Evolutionary conservation across 2,797 vertebrate species (phyloP), one percentile per base, ranked within the genome.

Genomic region (Antrozous pallidus): DNA sequence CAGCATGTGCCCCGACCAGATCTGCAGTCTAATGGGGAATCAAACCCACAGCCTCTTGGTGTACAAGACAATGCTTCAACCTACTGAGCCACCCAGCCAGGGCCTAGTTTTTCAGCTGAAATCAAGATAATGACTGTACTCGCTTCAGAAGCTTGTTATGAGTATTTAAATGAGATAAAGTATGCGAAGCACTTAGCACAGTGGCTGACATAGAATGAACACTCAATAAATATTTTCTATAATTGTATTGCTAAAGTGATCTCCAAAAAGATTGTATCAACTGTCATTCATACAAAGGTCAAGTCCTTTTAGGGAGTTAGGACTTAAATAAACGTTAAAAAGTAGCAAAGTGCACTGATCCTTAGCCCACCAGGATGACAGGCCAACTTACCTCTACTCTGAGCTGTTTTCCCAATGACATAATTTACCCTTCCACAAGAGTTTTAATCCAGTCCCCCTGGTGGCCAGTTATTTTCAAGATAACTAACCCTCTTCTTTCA

Each of bases 381-480:
- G 17, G n/a, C 26, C 88, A 45, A 6, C 5, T 86, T 69, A 58
- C 16, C 28, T 58, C 71, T 11, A 2, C 36, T 16, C 8, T 6
- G 31, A 84, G 67, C 58, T 51, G 2, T 67, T 74, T 87, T 77
- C 38, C 77, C 26, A 17, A 8, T 16, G 38, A 80, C 38, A 31
- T 33, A 67, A 36, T 24, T 42, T 20, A 4, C 51, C 18, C 47
- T 67, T 75, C 40, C 0, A 0, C 36, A 58, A 56, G 22, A 4
- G 5, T n/a, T 63, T 86, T 78, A 67, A 77, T 31, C n/a, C 65
- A 1, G 4, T 67, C 85, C 81, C 86, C n/a, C 92, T 93, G 67
- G 91, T 73, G 95, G 88, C 67, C 74, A 79, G n/a, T n/a, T n/a
- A 54, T n/a, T 92, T 71, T 61, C 71, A 88, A 75, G 28, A 75